phyloP scores from a whole-genome alignment of 2,797 vertebrate species.

The Rhodeus uyekii region DNA sequence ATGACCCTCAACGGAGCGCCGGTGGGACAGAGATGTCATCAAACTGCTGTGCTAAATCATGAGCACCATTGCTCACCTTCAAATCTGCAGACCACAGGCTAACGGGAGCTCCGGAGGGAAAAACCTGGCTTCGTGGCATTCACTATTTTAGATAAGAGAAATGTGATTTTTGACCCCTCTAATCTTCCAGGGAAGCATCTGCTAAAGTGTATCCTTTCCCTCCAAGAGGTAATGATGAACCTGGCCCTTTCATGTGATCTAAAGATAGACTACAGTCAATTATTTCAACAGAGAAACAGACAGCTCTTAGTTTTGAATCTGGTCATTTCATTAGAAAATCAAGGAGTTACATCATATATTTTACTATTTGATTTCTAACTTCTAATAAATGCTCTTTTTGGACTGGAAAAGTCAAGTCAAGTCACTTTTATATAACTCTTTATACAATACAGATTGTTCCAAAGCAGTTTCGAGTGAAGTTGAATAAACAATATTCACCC shows the following conservation, averaged over 20 bases:
- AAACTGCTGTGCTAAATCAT: slow-evolving; percentile 58
- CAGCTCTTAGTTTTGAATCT: neutral
- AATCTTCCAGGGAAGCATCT: slow-evolving; percentile 39
- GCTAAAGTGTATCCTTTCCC: slow-evolving; percentile 8
- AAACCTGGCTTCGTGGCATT: slow-evolving; percentile 33
- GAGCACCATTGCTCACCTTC: slow-evolving; percentile 50
- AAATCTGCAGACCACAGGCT: slow-evolving; percentile 48
- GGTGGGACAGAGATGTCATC: slow-evolving; percentile 58
- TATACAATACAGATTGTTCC: too few species aligned
- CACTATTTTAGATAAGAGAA: slow-evolving; percentile 51
- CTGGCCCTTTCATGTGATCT: neutral
- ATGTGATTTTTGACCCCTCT: slow-evolving; percentile 42
- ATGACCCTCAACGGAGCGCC: slow-evolving; percentile 51
- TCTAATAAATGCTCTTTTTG: neutral
- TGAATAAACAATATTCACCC: too few species aligned
- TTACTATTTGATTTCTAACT: neutral
- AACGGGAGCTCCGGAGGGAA: slow-evolving; percentile 27
- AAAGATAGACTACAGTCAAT: slow-evolving; percentile 8
- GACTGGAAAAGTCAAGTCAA: too few species aligned
- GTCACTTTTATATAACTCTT: too few species aligned
- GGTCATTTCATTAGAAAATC: neutral
- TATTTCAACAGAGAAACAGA: slow-evolving; percentile 4
- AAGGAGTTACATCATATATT: neutral
- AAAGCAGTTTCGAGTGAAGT: too few species aligned
- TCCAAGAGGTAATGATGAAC: slow-evolving; percentile 12